A percentile compares a stretch with the other conserved stretches of the same genome.
Conservation (phyloP, 1,140 invertebrate genomes). For the Cryptotermes secundus region DNA sequence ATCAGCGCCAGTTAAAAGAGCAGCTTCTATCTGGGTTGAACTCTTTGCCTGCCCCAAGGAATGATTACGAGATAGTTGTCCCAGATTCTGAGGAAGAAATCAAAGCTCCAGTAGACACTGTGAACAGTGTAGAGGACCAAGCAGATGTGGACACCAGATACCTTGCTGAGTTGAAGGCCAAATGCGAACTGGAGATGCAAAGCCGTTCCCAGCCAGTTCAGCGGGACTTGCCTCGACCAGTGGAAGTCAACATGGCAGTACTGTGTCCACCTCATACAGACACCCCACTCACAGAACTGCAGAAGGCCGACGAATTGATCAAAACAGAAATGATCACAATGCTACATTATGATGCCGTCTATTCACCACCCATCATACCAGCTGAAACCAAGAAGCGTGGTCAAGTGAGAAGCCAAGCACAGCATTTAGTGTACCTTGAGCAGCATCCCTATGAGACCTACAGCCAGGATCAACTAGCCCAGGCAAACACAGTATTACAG, state of each 20-base stretch:
- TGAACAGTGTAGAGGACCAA: constrained; percentile 68
- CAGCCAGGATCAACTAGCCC: no score
- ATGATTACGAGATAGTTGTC: constrained; percentile 98
- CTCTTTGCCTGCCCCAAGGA: no score
- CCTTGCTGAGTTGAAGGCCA: constrained; percentile 60
- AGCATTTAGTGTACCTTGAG: no score
- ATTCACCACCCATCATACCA: constrained; percentile 46
- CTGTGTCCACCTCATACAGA: constrained; percentile 70
- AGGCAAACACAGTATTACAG: no score
- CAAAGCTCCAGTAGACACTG: constrained; percentile 16
- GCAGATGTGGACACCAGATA: constrained; percentile 81
- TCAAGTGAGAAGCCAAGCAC: no score
- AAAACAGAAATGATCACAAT: constrained; percentile 97
- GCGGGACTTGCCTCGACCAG: no score
- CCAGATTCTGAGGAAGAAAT: constrained; percentile 76
- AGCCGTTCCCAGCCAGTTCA: no score
- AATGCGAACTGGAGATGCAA: no score
- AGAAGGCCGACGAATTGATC: constrained; percentile 95
- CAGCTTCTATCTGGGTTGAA: no score
- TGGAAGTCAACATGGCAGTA: no score
- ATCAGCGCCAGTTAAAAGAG: constrained; percentile 68
- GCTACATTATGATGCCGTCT: constrained; percentile 82
- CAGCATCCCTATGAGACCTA: no score
- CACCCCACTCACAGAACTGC: constrained; percentile 79
- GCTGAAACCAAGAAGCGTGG: no score